Percentiles rank a stretch among this genome's conserved stretches.
These are phyloP conservation scores for Venusia cambrica DNA, from an alignment of 2,888 invertebrate genomes.

Conservation along the genomic window DNA sequence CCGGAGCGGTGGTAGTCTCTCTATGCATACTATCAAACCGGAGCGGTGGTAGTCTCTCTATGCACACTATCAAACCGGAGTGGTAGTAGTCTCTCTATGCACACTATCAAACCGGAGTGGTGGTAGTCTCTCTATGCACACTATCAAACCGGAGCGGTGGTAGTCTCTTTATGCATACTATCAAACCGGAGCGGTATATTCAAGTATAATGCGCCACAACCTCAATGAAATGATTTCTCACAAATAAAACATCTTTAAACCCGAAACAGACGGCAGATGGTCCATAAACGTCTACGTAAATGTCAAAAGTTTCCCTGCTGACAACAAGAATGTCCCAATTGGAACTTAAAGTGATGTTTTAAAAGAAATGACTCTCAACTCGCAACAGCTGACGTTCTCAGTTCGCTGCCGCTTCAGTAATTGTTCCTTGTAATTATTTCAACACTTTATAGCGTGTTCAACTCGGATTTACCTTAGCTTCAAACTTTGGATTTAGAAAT, in stretches of 20 bases:
- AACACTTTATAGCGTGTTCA: conserved; percentile 53
- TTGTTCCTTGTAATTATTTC: conserved; percentile 55
- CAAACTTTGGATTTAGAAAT: conserved; percentile 37
- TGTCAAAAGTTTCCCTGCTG: conserved; percentile 55
- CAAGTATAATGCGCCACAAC: too few species aligned
- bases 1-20: too few species aligned
- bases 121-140: too few species aligned
- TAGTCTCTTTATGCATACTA: too few species aligned
- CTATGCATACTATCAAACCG: too few species aligned
- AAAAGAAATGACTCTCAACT: conserved; percentile 53
- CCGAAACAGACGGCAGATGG: conserved; percentile 58
- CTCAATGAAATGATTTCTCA: conserved; percentile 9
- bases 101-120: too few species aligned
- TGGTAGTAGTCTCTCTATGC: too few species aligned
- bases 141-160: too few species aligned
- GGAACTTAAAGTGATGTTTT: conserved; percentile 35
- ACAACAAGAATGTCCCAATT: conserved; percentile 45
- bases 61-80: too few species aligned
- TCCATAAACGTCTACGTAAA: conserved; percentile 60
- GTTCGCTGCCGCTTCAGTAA: conserved; percentile 51
- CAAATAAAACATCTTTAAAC: too few species aligned
- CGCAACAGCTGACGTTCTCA: conserved; percentile 51
- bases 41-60: too few species aligned
- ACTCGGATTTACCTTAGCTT: conserved; percentile 40
- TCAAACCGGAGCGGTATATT: too few species aligned